phyloP scores from a whole-genome alignment of 2,113 vertebrate genomes.

The Neomonachus schauinslandi region DNA sequence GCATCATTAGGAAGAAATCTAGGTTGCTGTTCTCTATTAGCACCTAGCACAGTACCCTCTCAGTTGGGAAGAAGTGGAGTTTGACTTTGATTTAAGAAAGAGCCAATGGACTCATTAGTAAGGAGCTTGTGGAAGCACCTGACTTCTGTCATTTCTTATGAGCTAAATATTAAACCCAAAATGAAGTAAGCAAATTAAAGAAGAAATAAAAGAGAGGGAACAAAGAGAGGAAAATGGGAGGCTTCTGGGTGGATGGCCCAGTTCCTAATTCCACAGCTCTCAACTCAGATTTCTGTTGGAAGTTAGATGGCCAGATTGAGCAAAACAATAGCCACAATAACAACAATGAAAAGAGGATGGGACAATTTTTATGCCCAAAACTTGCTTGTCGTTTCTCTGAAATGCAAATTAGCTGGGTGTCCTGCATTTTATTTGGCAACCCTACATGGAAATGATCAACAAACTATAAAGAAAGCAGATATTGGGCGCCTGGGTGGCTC shows the following conservation, averaged over 20 bases:
- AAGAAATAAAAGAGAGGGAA: background rate
- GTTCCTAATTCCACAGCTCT: background rate
- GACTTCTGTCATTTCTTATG: background rate
- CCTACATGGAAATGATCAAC: background rate
- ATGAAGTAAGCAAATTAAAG: background rate
- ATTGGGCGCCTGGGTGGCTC: too few relatives aligned
- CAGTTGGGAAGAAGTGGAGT: background rate
- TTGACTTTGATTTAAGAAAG: background rate
- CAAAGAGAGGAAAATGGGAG: background rate
- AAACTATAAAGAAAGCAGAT: background rate
- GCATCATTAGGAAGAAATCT: background rate
- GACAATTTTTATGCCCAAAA: background rate
- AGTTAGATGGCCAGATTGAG: background rate
- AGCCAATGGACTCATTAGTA: background rate
- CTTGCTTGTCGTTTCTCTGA: background rate
- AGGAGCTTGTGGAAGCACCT: too few relatives aligned
- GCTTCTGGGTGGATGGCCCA: background rate
- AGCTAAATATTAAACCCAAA: background rate
- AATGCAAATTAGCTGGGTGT: background rate
- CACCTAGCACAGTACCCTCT: background rate
- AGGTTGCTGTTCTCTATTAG: background rate
- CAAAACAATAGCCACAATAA: background rate
- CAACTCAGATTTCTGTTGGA: background rate
- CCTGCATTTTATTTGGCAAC: background rate
- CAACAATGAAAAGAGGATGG: background rate